Percentiles rank a stretch among this genome's conserved stretches.
Conservation (phyloP, 2,888 invertebrate species). For the Neelides folsomi region DNA sequence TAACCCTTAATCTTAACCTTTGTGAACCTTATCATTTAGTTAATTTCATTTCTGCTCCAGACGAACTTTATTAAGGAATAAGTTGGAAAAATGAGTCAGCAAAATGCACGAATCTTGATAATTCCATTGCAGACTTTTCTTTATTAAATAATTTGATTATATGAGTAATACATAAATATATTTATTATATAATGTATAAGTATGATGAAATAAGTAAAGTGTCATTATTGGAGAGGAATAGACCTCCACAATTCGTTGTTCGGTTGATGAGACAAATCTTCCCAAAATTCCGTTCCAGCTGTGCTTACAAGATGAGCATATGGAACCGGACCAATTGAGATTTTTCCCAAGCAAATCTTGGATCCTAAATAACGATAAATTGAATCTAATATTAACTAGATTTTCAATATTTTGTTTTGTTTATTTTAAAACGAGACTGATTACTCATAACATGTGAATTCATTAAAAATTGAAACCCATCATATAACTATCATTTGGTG, state of each 20-base stretch:
- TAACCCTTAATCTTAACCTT: too few relatives aligned
- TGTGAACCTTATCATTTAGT: too few relatives aligned
- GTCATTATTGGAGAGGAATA: too few relatives aligned
- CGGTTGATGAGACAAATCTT: slow-evolving; percentile 32
- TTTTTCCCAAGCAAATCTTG: slow-evolving; percentile 53
- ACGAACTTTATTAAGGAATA: too few relatives aligned
- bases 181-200: too few relatives aligned
- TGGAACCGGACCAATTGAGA: slow-evolving; percentile 46
- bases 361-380: slow-evolving; percentile 39
- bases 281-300: slow-evolving; percentile 30
- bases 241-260: slow-evolving; percentile 14
- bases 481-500: not conserved
- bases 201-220: too few relatives aligned
- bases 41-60: too few relatives aligned
- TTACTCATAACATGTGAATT: slow-evolving; percentile 1
- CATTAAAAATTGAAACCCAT: not conserved
- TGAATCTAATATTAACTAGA: not conserved
- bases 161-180: too few relatives aligned
- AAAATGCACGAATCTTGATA: too few relatives aligned
- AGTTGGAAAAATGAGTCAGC: too few relatives aligned
- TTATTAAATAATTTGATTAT: too few relatives aligned
- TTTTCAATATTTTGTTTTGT: slow-evolving; percentile 1
- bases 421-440: not conserved
- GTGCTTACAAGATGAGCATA: slow-evolving; percentile 34
- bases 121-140: too few relatives aligned